Evolutionary conservation across 2,797 vertebrate genomes (phyloP).

Genomic region (Hippocampus kuda): DNA sequence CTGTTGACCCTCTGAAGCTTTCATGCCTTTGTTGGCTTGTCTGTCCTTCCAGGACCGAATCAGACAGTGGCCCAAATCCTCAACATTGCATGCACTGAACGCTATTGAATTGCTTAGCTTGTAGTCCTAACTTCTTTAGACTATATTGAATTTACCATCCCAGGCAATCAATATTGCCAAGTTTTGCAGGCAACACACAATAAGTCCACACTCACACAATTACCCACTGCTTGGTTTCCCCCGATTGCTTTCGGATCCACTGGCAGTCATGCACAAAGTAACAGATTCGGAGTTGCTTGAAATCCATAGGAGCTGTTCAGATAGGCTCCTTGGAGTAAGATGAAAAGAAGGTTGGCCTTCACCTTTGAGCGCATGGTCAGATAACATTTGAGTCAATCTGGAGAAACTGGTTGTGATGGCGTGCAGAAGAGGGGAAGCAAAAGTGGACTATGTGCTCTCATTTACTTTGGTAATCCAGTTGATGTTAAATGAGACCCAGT

Average conservation of each 20-base stretch:
- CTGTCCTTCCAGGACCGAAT: slow-evolving; percentile 70
- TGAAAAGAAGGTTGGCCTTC: slow-evolving; percentile 40
- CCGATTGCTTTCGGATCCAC: slow-evolving; percentile 64
- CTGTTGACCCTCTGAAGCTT: slow-evolving; percentile 68
- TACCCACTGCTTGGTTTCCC: slow-evolving; percentile 41
- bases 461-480: slow-evolving; percentile 35
- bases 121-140: slow-evolving; percentile 77
- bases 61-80: slow-evolving; percentile 70
- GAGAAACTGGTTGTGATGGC: slow-evolving; percentile 19
- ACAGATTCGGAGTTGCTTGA: slow-evolving; percentile 48
- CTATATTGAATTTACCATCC: slow-evolving; percentile 76
- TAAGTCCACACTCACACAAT: slow-evolving; percentile 54
- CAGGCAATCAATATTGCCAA: slow-evolving; percentile 73
- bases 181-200: slow-evolving; percentile 74
- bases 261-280: slow-evolving; percentile 53
- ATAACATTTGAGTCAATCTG: slow-evolving; percentile 34
- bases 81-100: slow-evolving; percentile 67
- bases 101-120: slow-evolving; percentile 75
- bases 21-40: slow-evolving; percentile 71
- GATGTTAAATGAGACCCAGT: slow-evolving; percentile 38
- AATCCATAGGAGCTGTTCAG: slow-evolving; percentile 40
- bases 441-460: slow-evolving; percentile 16
- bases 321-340: slow-evolving; percentile 19
- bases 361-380: slow-evolving; percentile 26
- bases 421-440: not conserved